Evolutionary conservation across 2,888 invertebrate genomes (phyloP), one percentile per base, ranked within the genome.

Genomic region (Platycheirus rosarum): DNA sequence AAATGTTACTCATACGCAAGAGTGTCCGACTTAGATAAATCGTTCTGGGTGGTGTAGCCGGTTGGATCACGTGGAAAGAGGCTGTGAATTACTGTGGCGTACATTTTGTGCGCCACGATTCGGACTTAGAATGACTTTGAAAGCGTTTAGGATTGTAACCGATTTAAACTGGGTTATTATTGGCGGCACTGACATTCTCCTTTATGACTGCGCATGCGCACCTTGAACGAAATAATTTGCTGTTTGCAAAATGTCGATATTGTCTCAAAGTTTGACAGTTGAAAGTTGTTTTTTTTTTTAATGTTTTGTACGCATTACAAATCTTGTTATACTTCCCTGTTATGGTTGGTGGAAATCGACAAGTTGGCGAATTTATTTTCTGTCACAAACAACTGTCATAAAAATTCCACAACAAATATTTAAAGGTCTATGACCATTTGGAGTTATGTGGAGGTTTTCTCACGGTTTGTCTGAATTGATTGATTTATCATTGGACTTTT

Each of bases 121-220:
- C 42, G 8, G 51, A 55, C 37, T 74, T 74, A 74, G 79, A 74
- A 68, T 44, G 70, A 13, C 40, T 46, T 5, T 29, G 20, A 49
- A 57, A 75, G 68, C 68, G 51, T 60, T 66, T n/a, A n/a, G 48
- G 16, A 40, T 65, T 65, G 48, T 14, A 37, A 40, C 51, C 40
- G 40, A 32, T 53, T 68, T 51, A 18, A 79, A 79, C 55, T 79
- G 44, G 79, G 63, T 79, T 74, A 69, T 42, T 46, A 53, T 20
- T 8, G 29, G 11, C 20, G 74, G 62, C 68, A 63, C 48, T 75
- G 79, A 65, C 74, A 79, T 79, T 75, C 68, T 48, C 35, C 32
- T 32, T 11, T 14, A 37, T 29, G 57, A 55, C 40, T 60, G 44
- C 18, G 7, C 42, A 16, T 51, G 42, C 13, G 53, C 23, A 53